These are phyloP conservation scores for Myodes glareolus DNA, from an alignment of 2,113 vertebrate species.

Conservation along the genomic window DNA sequence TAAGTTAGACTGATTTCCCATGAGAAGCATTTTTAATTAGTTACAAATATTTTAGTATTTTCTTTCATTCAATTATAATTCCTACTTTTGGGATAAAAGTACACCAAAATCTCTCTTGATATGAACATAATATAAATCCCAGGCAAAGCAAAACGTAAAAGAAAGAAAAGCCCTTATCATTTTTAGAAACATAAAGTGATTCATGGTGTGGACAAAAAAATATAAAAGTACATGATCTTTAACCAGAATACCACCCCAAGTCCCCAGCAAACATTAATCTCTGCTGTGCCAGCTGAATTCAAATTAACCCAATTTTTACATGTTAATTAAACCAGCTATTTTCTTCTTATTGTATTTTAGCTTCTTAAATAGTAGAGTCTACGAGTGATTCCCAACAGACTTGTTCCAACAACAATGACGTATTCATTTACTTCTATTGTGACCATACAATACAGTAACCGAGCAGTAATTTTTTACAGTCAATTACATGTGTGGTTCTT, in stretches of 20 bases:
- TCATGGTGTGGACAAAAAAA: constrained; percentile 71
- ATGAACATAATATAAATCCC: constrained; percentile 22
- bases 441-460: constrained; percentile 96
- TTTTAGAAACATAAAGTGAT: constrained; percentile 81
- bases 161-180: constrained; percentile 77
- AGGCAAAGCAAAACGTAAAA: constrained; percentile 68
- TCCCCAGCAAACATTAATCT: constrained; percentile 84
- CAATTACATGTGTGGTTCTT: constrained; percentile 96
- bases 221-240: constrained; percentile 78
- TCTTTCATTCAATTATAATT: constrained; percentile 47
- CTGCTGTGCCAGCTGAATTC: constrained; percentile 89
- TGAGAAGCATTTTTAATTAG: constrained; percentile 1
- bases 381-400: constrained; percentile 96
- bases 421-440: constrained; percentile 98
- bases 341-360: constrained; percentile 94
- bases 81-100: not conserved
- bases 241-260: constrained; percentile 78
- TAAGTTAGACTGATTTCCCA: constrained; percentile 32
- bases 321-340: constrained; percentile 94
- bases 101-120: constrained; percentile 16
- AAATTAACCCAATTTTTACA: constrained; percentile 92
- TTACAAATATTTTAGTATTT: constrained; percentile 45
- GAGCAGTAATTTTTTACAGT: constrained; percentile 95
- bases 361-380: constrained; percentile 92
- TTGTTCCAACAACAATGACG: constrained; percentile 93